phyloP scores from a whole-genome alignment of 1,140 invertebrate genomes.

The Eumaeus atala region DNA sequence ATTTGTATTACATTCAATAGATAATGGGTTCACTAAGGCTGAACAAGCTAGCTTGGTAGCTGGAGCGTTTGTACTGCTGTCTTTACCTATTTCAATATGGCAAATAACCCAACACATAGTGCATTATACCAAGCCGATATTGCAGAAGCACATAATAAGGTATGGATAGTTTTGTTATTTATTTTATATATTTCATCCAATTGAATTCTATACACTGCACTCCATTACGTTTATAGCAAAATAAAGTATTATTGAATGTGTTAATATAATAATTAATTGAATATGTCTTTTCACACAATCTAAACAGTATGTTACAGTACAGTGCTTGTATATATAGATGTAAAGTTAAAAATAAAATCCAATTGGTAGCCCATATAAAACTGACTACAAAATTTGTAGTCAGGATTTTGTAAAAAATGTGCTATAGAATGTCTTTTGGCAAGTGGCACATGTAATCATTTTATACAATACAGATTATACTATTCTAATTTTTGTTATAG shows the following conservation, averaged over 20 bases:
- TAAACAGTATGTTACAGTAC: too few relatives aligned
- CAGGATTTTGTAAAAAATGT: too few relatives aligned
- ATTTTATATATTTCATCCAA: neutral
- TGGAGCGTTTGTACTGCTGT: constrained; percentile 91
- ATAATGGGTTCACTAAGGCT: constrained; percentile 80
- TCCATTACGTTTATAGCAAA: too few relatives aligned
- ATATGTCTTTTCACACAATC: too few relatives aligned
- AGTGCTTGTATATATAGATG: too few relatives aligned
- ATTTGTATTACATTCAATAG: constrained; percentile 81
- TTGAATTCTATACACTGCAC: too few relatives aligned
- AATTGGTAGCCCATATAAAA: neutral
- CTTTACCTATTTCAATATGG: constrained; percentile 94
- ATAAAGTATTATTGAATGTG: too few relatives aligned
- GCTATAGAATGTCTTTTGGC: too few relatives aligned
- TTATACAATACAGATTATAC: constrained; percentile 16
- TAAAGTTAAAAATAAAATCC: neutral
- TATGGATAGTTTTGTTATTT: constrained; percentile 50
- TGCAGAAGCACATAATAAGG: constrained; percentile 96
- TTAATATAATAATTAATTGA: too few relatives aligned
- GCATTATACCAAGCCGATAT: constrained; percentile 92
- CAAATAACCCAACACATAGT: constrained; percentile 95
- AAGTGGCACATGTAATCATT: neutral
- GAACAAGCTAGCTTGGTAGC: constrained; percentile 89
- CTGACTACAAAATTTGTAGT: too few relatives aligned
- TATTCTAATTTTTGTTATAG: constrained; percentile 72